Evolutionary conservation across 1,140 invertebrate genomes (phyloP), one percentile per base, ranked within the genome.

Genomic region (Neodiprion lecontei): DNA sequence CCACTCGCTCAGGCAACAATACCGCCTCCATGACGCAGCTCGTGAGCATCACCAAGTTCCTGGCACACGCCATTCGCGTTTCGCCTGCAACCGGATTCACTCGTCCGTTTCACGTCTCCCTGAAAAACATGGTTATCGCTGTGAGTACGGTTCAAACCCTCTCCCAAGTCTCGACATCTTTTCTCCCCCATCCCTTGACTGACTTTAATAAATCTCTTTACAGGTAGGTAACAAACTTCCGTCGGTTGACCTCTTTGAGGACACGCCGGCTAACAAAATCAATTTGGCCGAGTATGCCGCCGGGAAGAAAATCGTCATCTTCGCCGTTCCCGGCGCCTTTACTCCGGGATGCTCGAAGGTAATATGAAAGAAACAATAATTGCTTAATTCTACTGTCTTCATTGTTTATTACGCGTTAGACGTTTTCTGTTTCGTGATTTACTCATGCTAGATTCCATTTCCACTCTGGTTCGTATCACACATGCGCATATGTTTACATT

Each of bases 301-400:
- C 72, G 94, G 93, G 14, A 97, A 96, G 81, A 97, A 95, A 84
- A 92, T 97, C 0, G 90, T 98, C 10, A 83, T 98, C 69, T 97
- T 99, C 88, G 97, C 94, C 48, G 96, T 98, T 48, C 96, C 97
- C 23, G 97, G 97, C 40, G 97, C 97, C 8, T 98, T 98, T 82
- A 98, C 97, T 8, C 97, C 97, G n/a, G 96, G 96, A 21, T 99
- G 97, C 85, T 96, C 96, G 0, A 95, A 96, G 89, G 95, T 95
- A 83, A 77, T 82, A 48, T 67, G 69, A 40, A 40, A 40, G 28
- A 40, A 40, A 40, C 28, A 40, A 40, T 40, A 40, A 74, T 70
- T 50, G 48, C 14, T 53, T 14, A 47, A 72, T 47, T 48, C 14
- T 66, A 1, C 21, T 21, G 1, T 4, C 21, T 69, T 72, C n/a